Base-by-base conservation (phyloP, 37 sponge, comb jelly and placozoan genomes). In the Geodia barretti region DNA sequence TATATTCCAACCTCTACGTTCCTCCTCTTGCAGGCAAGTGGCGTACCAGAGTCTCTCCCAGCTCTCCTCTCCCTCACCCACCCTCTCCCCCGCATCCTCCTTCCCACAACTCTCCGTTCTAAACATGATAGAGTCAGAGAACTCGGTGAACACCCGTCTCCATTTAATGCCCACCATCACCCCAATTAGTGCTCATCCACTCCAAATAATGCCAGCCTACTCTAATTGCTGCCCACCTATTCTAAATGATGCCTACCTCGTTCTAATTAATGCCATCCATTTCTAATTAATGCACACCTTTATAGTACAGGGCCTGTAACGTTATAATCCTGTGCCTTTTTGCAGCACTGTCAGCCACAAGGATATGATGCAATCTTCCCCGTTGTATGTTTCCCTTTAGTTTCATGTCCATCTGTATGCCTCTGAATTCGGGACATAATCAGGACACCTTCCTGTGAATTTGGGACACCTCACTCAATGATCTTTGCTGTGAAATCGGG, bases 81-180 rank as follows among this genome's bases (percentile, higher is more conserved):
- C 83, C 66, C 67, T 83, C 75, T 74, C 74, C 54, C 75, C 75
- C n/a, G 74, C 83, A 0, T 64, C 83, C 65, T 74, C 83, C 54
- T 63, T 71, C 43, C 63, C 86, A 0, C 85, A 85, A 29, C 72
- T 85, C 42, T 85, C 86, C 30, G 65, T 85, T 19, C 79, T 85
- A 34, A 85, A 72, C 79, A 60, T 85, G 8, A 63, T 85, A 11
- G 86, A 85, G 33, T 60, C 79, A 25, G 86, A 85, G 54, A 70
- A 78, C 37, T 85, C 80, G 43, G 81, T 80, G 60, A 66, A 47
- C 7, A n/a, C n/a, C n/a, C n/a, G n/a, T n/a, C n/a, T n/a, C n/a
- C 54, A 47, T 14, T 47, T 17, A 7, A 47, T 47, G 54, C 14
- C 7, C 14, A 47, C 14, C 54, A 47, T 7, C 54, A 47, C 14